These are phyloP conservation scores for Harmothoe impar DNA, from an alignment of 2,888 invertebrate species.

Conservation along the genomic window DNA sequence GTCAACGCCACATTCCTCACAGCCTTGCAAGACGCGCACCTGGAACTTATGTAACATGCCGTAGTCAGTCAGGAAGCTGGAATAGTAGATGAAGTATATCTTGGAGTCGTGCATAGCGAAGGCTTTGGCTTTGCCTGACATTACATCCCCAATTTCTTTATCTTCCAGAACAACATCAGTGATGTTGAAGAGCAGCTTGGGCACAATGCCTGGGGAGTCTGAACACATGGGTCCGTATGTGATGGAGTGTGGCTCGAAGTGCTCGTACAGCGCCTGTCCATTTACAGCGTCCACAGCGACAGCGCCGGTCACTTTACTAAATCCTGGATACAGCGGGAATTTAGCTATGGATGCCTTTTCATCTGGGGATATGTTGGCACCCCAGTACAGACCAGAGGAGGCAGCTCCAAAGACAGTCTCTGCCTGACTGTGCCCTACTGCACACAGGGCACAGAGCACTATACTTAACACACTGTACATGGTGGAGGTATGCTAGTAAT, in stretches of 20 bases:
- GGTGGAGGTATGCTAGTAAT: no score
- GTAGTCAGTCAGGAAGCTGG: background rate
- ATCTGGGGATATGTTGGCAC: background rate
- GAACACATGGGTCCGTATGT: constrained; percentile 4
- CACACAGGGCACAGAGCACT: background rate
- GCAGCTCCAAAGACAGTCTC: background rate
- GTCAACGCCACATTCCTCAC: constrained; percentile 30
- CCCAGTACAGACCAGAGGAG: constrained; percentile 5
- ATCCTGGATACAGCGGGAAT: background rate
- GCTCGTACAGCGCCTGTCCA: constrained; percentile 15
- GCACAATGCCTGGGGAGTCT: background rate
- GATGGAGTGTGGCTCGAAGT: constrained; percentile 35
- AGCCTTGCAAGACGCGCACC: background rate
- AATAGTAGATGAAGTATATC: constrained; percentile 46
- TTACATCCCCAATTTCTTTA: background rate
- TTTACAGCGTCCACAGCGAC: background rate
- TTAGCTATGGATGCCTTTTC: background rate
- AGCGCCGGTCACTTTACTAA: background rate
- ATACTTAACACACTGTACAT: background rate
- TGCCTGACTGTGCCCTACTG: background rate
- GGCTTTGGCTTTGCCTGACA: background rate
- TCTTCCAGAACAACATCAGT: constrained; percentile 13
- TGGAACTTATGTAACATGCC: background rate
- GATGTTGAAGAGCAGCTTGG: constrained; percentile 17
- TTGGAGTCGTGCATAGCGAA: constrained; percentile 44